Percentiles rank a stretch among this genome's conserved stretches.
These are phyloP conservation scores for Hippoglossus stenolepis DNA, from an alignment of 2,113 vertebrate genomes.

Conservation along the genomic window DNA sequence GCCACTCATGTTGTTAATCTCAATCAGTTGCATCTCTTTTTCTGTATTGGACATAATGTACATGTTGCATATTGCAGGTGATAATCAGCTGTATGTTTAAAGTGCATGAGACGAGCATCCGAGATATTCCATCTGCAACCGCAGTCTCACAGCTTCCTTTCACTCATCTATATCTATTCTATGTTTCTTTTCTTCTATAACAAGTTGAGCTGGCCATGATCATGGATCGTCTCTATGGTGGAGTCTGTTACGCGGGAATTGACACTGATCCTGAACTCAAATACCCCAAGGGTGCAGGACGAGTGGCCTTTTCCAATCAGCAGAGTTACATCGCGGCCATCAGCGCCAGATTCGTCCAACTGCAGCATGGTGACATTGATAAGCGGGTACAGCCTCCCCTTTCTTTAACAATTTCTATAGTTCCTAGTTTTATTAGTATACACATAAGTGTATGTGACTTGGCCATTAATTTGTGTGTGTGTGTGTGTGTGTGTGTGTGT, in stretches of 20 bases:
- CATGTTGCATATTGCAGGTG: not conserved
- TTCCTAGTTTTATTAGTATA: not conserved
- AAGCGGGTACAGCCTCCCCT: conserved; percentile 87
- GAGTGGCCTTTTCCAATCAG: conserved; percentile 98
- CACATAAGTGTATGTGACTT: no score
- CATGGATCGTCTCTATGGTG: conserved; percentile 98
- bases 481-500: not conserved
- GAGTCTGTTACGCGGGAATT: conserved; percentile 97
- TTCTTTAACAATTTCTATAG: not conserved
- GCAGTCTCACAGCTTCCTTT: not conserved
- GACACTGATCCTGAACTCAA: conserved; percentile 98
- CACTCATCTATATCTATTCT: not conserved
- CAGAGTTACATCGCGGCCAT: conserved; percentile 99
- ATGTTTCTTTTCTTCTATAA: not conserved
- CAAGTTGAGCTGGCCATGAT: conserved; percentile 98
- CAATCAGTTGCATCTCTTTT: not conserved
- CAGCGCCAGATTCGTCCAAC: conserved; percentile 98
- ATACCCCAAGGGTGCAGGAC: conserved; percentile 97
- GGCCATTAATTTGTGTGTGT: not conserved
- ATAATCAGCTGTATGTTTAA: no score
- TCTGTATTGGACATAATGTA: not conserved
- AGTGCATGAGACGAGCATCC: no score
- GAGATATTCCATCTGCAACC: no score
- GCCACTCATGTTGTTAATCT: not conserved
- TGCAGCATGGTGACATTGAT: conserved; percentile 98